Base-by-base conservation (phyloP, 2,113 vertebrate species). In the Cebus imitator region DNA sequence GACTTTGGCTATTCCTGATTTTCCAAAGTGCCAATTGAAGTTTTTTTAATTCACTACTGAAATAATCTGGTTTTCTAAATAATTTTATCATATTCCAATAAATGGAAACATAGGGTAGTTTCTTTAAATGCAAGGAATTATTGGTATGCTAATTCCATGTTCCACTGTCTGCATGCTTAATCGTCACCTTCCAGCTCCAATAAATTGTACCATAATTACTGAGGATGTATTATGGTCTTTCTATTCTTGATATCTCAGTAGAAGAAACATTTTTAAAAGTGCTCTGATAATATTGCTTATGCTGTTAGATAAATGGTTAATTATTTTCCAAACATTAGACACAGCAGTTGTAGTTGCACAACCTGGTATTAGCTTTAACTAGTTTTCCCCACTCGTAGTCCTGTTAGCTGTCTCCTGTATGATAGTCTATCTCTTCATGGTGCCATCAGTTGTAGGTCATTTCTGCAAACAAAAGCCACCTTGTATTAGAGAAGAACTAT, bases 51-150 rank as follows among this genome's bases (percentile, higher is more conserved):
- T 95, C 66, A 66, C 61, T 58, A 30, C 37, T 32, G 5, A 91
- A 48, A 95, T 43, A 78, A 81, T 92, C 43, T 70, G n/a, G 35
- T 45, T 97, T 92, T 84, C 48, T 14, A 86, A 79, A 27, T 66
- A n/a, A 48, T 40, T 72, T 66, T 40, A n/a, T 64, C 78, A 58
- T 48, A n/a, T 17, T 43, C 55, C 61, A 61, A 30, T 37, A 58
- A 95, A 43, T 91, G 25, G 84, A 97, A 84, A 16, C 50, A 13
- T 27, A 45, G 32, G 78, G 18, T 13, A 23, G 30, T 86, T 86
- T 87, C 20, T 89, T 95, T 85, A 86, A 89, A 76, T 37, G 14
- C 68, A 78, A 20, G 27, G 50, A 13, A 4, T 90, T 87, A 52
- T 90, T 55, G 43, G n/a, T 40, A 32, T 91, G 81, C 48, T 85